Evolutionary conservation across 2,888 invertebrate genomes (phyloP).

Genomic region (Dolichomitus sp.): DNA sequence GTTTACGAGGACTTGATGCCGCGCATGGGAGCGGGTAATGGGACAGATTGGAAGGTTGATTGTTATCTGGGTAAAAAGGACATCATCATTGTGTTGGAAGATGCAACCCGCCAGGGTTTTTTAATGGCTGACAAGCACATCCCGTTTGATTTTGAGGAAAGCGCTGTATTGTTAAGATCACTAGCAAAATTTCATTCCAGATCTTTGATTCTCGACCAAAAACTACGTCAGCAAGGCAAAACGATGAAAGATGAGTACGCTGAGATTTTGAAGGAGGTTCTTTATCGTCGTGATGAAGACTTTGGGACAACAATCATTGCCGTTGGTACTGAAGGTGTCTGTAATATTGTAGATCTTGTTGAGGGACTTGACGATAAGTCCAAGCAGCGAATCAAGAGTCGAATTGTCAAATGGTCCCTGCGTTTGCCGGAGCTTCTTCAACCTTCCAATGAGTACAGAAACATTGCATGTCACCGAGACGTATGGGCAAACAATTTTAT

Average conservation of each 20-base stretch:
- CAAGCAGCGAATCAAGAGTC: conserved; percentile 67
- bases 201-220: conserved; percentile 77
- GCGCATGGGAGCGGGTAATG: conserved; percentile 51
- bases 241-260: conserved; percentile 69
- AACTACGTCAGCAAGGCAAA: conserved; percentile 62
- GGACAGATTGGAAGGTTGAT: conserved; percentile 70
- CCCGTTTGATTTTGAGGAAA: conserved; percentile 76
- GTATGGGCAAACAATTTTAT: conserved; percentile 81
- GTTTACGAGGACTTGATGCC: conserved; percentile 70
- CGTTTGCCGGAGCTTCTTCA: conserved; percentile 56
- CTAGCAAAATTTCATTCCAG: conserved; percentile 79
- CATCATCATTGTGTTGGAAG: conserved; percentile 76
- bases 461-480: conserved; percentile 80
- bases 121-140: conserved; percentile 70
- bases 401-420: conserved; percentile 58
- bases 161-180: conserved; percentile 66
- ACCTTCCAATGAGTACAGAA: conserved; percentile 66
- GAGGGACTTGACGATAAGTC: conserved; percentile 61
- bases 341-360: conserved; percentile 62
- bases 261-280: conserved; percentile 67
- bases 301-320: conserved; percentile 18
- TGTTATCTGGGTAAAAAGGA: conserved; percentile 72
- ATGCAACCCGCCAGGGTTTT: conserved; percentile 73
- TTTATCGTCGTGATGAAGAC: conserved; percentile 50
- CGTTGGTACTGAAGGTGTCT: conserved; percentile 54